Percentiles rank a stretch among this genome's conserved stretches.
Conservation (phyloP, 1,140 invertebrate genomes). For the Bombus breviceps region DNA sequence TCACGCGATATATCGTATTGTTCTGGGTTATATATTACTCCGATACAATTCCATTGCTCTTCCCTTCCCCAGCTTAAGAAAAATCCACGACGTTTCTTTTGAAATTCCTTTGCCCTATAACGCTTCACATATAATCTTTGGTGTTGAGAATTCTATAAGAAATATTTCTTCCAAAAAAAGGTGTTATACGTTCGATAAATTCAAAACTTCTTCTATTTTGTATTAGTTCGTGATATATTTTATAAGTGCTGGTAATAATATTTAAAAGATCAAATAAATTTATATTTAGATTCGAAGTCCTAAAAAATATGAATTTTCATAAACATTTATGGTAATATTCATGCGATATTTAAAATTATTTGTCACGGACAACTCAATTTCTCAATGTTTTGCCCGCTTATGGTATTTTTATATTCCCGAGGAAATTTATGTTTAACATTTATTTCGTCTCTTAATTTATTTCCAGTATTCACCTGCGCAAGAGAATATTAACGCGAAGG, state of each 20-base stretch:
- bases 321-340: not conserved
- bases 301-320: not conserved
- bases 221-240: no score
- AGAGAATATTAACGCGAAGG: not conserved
- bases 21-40: constrained; percentile 65
- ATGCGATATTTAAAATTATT: not conserved
- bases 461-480: not conserved
- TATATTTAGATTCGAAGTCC: no score
- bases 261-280: no score
- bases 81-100: constrained; percentile 40
- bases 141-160: not conserved
- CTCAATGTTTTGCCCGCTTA: not conserved
- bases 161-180: not conserved
- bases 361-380: not conserved
- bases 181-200: not conserved
- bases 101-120: constrained; percentile 42
- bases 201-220: not conserved
- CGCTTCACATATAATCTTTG: not conserved
- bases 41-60: constrained; percentile 50
- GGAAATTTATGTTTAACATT: not conserved
- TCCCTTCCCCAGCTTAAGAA: not conserved
- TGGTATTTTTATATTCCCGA: not conserved
- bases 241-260: no score
- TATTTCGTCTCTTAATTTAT: not conserved
- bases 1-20: constrained; percentile 56